Conservation (phyloP, 23 tunicate genomes). For the Trididemnum clinides region DNA sequence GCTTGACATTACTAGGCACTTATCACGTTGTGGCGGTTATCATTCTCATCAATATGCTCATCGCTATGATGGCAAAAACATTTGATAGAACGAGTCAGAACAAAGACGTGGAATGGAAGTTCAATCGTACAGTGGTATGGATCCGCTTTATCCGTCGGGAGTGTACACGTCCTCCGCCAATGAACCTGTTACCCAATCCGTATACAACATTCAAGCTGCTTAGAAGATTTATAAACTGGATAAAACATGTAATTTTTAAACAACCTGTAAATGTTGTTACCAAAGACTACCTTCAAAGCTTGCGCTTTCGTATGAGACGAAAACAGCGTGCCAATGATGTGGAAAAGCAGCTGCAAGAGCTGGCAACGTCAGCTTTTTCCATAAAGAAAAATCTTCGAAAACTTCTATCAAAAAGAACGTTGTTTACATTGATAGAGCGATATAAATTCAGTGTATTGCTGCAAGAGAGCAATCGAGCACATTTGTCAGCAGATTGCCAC, state of each 20-base stretch:
- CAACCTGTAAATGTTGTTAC: no score
- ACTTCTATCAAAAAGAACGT: background rate
- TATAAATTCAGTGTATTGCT: background rate
- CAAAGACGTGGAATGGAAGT: conserved; percentile 85
- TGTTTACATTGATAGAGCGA: background rate
- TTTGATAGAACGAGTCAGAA: conserved; percentile 64
- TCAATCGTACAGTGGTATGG: conserved; percentile 78
- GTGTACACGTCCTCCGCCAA: conserved; percentile 84
- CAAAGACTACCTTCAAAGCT: no score
- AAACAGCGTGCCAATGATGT: background rate
- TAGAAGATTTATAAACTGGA: background rate
- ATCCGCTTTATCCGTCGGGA: conserved; percentile 83
- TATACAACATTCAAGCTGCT: conserved; percentile 20
- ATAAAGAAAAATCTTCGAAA: background rate
- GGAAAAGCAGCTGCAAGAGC: background rate
- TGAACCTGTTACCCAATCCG: conserved; percentile 78
- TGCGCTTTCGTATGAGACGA: background rate
- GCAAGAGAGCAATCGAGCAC: background rate
- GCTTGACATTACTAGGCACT: background rate
- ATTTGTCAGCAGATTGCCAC: no score
- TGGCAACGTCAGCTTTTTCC: background rate
- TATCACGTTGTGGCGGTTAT: conserved; percentile 85
- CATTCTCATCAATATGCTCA: conserved; percentile 82
- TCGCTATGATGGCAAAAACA: conserved; percentile 88
- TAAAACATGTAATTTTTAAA: background rate